Evolutionary conservation across 2,797 vertebrate species (phyloP).

Genomic region (Anguilla anguilla): DNA sequence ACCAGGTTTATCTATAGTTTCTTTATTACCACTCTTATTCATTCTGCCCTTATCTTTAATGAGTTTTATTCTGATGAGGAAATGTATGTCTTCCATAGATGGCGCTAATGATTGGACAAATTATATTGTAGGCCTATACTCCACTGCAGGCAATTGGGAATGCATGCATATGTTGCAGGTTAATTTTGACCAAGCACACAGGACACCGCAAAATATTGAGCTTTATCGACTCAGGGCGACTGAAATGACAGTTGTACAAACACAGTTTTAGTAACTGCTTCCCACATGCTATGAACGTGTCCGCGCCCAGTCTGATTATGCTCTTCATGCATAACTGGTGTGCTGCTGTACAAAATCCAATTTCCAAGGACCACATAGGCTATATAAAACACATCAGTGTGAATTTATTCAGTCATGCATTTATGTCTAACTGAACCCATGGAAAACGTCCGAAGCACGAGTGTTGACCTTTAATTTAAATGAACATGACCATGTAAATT

Average conservation of each 20-base stretch:
- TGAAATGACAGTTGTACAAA: not conserved
- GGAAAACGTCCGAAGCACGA: conserved; percentile 52
- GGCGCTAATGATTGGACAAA: not conserved
- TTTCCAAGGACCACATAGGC: not conserved
- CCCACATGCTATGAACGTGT: not conserved
- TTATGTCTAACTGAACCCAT: conserved; percentile 53
- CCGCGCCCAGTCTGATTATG: not conserved
- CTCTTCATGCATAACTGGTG: not conserved
- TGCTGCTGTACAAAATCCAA: not conserved
- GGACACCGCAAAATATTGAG: not conserved
- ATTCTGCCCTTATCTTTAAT: not conserved
- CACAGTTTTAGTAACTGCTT: not conserved
- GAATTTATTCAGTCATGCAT: conserved; percentile 47
- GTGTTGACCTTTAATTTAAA: conserved; percentile 43
- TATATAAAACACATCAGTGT: conserved; percentile 49
- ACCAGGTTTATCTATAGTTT: too few relatives aligned
- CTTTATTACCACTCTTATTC: too few relatives aligned
- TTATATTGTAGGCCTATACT: not conserved
- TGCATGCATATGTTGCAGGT: not conserved
- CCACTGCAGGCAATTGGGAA: not conserved
- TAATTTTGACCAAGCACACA: not conserved
- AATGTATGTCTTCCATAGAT: not conserved
- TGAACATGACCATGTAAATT: conserved; percentile 22
- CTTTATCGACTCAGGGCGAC: not conserved
- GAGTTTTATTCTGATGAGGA: not conserved